phyloP scores from a whole-genome alignment of 2,113 vertebrate species.

The Eidolon helvum region DNA sequence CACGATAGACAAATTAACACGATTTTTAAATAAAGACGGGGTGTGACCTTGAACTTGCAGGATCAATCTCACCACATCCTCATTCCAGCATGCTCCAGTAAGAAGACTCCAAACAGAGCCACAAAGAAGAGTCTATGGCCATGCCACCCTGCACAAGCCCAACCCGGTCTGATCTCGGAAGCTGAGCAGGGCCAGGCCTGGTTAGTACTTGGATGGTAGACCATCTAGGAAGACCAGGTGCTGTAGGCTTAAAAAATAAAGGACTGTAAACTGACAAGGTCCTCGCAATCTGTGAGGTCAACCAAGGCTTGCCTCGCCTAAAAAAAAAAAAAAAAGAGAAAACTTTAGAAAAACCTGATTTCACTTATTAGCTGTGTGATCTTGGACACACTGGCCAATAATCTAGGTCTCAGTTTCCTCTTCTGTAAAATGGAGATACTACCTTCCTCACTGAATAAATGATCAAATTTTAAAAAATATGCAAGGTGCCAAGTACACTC shows the following conservation, averaged over 20 bases:
- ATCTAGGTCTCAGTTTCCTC: background rate
- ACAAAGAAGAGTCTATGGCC: too few relatives aligned
- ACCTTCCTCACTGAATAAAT: background rate
- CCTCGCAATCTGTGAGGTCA: too few relatives aligned
- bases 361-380: background rate
- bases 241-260: too few relatives aligned
- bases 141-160: too few relatives aligned
- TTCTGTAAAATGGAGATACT: background rate
- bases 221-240: too few relatives aligned
- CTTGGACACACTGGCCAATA: rapidly evolving
- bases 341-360: background rate
- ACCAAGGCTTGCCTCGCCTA: too few relatives aligned
- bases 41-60: background rate
- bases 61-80: background rate
- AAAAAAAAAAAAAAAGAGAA: too few relatives aligned
- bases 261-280: too few relatives aligned
- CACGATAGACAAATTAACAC: background rate
- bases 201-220: too few relatives aligned
- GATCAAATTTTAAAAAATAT: background rate
- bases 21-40: background rate
- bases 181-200: too few relatives aligned
- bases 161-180: too few relatives aligned
- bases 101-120: background rate
- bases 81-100: rapidly evolving
- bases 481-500: background rate